Percentiles rank a stretch among this genome's conserved stretches.
Evolutionary conservation across 2,113 vertebrate species (phyloP).

Genomic region (Centropristis striata): DNA sequence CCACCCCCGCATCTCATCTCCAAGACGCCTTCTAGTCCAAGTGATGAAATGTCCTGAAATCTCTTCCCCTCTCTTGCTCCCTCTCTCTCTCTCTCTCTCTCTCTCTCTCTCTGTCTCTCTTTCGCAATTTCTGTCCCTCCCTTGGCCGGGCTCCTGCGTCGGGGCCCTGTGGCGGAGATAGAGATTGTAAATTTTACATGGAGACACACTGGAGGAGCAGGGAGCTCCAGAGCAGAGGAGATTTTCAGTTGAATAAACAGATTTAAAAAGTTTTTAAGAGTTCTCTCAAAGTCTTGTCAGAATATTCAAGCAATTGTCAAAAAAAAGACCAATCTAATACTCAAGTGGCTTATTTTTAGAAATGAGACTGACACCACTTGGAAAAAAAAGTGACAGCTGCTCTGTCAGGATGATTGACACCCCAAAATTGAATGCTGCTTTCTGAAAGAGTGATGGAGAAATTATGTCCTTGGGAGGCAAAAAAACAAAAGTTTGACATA

Average conservation of each 20-base stretch:
- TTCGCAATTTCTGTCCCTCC: conserved; percentile 49
- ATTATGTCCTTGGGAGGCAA: neutral
- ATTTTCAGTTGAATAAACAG: conserved; percentile 1
- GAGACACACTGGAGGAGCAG: conserved; percentile 17
- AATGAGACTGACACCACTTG: neutral
- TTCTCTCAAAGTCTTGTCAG: neutral
- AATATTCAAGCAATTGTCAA: neutral
- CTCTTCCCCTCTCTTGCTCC: neutral
- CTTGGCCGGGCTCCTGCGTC: conserved; percentile 34
- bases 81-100: conserved; percentile 11
- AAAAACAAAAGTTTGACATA: conserved; percentile 18
- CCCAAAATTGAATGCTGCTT: conserved; percentile 4
- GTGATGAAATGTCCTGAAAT: conserved; percentile 82
- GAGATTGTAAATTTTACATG: conserved; percentile 63
- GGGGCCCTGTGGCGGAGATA: conserved; percentile 43
- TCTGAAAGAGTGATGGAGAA: conserved; percentile 16
- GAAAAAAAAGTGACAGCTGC: conserved; percentile 4
- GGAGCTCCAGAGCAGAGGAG: conserved; percentile 10
- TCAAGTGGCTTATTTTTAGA: conserved; percentile 21
- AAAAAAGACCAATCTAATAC: neutral
- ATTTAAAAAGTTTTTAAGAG: conserved; percentile 31
- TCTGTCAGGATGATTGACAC: conserved; percentile 28
- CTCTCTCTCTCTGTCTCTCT: conserved; percentile 1
- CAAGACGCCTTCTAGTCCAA: conserved; percentile 38
- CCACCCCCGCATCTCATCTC: conserved; percentile 23